Evolutionary conservation across 2,797 vertebrate species (phyloP), one percentile per base, ranked within the genome.

Genomic region (Molossus alvarezi): DNA sequence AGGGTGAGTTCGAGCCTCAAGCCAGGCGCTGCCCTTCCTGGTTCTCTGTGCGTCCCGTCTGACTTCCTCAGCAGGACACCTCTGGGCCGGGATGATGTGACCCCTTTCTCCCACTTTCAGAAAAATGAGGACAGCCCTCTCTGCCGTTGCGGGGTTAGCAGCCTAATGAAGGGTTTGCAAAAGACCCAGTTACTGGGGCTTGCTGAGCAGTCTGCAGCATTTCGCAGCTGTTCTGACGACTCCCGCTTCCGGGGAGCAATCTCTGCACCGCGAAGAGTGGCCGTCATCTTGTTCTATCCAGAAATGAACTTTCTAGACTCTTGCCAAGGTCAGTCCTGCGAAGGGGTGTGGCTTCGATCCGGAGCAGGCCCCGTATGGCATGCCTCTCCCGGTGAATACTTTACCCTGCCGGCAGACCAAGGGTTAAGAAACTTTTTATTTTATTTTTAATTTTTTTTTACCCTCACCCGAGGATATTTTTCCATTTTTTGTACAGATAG

Each of bases 301-400:
- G 25, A 85, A 77, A 62, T 60, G 51, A 91, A 57, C 27, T 60
- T 37, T 58, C 37, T 41, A 79, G 33, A n/a, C 7, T 72, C 55
- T 88, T 91, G 25, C 73, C 41, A 88, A 88, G 29, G 41, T 76
- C 60, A 41, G 72, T 41, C 37, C 55, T 64, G 57, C 3, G 10
- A 58, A 25, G 21, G 17, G 64, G 21, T 13, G 4, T 82, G 90
- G 12, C 10, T 87, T 94, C n/a, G 67, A 10, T 77, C 51, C 85
- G 90, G 62, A 37, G 13, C 14, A 48, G 37, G 6, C 48, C 37
- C 72, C 23, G 23, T 1, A 37, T 17, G 17, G 17, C 25, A 60
- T 62, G 75, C 83, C 45, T 53, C 93, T 85, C 45, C 48, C 72
- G 89, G 83, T 73, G 75, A 73, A 58, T 33, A 57, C 72, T 94